Evolutionary conservation across 2,113 vertebrate species (phyloP).

Genomic region (Synodontis membranacea): DNA sequence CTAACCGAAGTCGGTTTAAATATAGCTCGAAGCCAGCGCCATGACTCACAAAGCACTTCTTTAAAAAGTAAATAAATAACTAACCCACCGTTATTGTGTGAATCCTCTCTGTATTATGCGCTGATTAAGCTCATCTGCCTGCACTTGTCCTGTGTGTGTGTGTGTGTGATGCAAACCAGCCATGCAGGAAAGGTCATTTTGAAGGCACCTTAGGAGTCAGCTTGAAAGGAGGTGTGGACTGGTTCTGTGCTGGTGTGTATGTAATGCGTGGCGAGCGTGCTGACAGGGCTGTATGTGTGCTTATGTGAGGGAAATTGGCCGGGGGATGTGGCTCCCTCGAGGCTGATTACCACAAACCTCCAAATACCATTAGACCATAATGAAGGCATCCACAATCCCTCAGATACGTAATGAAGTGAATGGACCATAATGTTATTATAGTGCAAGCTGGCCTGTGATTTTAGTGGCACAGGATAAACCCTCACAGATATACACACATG

Average conservation of each 20-base stretch:
- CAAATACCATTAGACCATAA: conserved; percentile 71
- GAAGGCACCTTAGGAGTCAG: conserved; percentile 21
- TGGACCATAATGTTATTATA: conserved; percentile 65
- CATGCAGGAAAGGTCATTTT: conserved; percentile 27
- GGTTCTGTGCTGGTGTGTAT: conserved; percentile 24
- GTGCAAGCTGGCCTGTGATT: conserved; percentile 59
- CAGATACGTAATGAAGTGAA: conserved; percentile 69
- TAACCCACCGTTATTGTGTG: background rate
- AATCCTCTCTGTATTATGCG: conserved; percentile 22
- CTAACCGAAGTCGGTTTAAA: conserved; percentile 18
- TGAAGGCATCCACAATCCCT: conserved; percentile 61
- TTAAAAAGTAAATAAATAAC: conserved; percentile 19
- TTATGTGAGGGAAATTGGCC: conserved; percentile 40
- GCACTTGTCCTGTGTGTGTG: conserved; percentile 16
- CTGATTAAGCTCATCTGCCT: conserved; percentile 12
- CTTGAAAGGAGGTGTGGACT: background rate
- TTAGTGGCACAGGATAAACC: conserved; percentile 49
- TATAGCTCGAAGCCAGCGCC: conserved; percentile 16
- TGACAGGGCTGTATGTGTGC: conserved; percentile 8
- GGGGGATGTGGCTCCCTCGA: conserved; percentile 52
- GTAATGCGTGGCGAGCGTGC: conserved; percentile 29
- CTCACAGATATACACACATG: conserved; percentile 18
- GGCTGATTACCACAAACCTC: conserved; percentile 69
- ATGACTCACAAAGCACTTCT: background rate
- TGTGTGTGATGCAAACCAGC: conserved; percentile 24